Conservation (phyloP, 2,797 vertebrate species). For the Argentina silus region DNA sequence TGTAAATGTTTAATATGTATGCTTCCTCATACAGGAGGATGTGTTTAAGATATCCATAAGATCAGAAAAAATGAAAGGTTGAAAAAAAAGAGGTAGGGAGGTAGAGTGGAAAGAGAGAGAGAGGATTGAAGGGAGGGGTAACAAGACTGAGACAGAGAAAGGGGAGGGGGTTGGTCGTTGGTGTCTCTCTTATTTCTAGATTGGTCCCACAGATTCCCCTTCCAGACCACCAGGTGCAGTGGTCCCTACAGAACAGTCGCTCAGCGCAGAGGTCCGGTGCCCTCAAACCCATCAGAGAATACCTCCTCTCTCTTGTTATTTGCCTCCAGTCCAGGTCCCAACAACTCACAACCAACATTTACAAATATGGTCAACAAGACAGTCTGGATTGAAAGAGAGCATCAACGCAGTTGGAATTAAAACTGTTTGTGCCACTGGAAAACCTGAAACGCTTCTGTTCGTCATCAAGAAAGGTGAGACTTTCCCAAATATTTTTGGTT, state of each 20-base stretch:
- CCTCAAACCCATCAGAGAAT: constrained; percentile 17
- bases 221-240: constrained; percentile 54
- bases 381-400: constrained; percentile 40
- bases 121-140: background rate
- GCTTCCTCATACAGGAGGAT: no score
- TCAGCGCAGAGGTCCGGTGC: constrained; percentile 25
- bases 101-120: background rate
- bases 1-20: no score
- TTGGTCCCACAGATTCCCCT: constrained; percentile 71
- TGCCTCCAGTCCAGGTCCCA: constrained; percentile 9
- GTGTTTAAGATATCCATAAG: background rate
- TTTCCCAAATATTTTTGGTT: background rate
- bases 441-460: constrained; percentile 6
- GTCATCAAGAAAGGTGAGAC: constrained; percentile 60
- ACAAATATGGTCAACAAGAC: constrained; percentile 60
- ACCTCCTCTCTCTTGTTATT: background rate
- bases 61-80: constrained; percentile 3
- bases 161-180: constrained; percentile 36
- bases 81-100: background rate
- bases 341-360: constrained; percentile 39
- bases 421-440: constrained; percentile 28
- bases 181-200: constrained; percentile 74
- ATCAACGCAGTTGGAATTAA: constrained; percentile 61
- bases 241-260: constrained; percentile 40
- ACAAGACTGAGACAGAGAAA: constrained; percentile 2